Conservation (phyloP, 2,888 invertebrate species). For the Patella depressa region DNA sequence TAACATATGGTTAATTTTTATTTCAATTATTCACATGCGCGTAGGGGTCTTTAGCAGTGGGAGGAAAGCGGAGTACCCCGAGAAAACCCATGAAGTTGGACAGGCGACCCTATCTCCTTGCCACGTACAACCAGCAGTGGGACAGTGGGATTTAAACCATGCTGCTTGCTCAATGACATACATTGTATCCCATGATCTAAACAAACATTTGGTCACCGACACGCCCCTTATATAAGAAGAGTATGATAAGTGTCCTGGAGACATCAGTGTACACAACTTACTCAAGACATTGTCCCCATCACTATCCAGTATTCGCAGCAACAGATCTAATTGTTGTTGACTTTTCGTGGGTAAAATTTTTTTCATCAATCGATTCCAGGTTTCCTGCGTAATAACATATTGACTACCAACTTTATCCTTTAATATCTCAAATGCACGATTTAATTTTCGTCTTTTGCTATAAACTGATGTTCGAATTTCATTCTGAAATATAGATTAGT, state of each 20-base stretch:
- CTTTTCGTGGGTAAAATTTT: slow-evolving; percentile 61
- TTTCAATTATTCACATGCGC: too few species aligned
- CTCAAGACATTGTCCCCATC: slow-evolving; percentile 59
- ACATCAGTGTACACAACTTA: slow-evolving; percentile 29
- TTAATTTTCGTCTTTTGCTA: slow-evolving; percentile 68
- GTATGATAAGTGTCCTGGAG: not conserved
- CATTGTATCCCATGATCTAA: too few species aligned
- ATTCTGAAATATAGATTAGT: slow-evolving; percentile 47
- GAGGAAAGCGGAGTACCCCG: too few species aligned
- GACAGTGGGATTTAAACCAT: too few species aligned
- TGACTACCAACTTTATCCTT: slow-evolving; percentile 46
- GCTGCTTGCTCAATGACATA: too few species aligned
- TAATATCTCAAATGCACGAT: slow-evolving; percentile 70
- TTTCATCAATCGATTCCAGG: slow-evolving; percentile 68
- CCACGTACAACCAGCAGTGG: too few species aligned
- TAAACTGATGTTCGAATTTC: slow-evolving; percentile 65
- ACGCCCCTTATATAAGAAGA: too few species aligned
- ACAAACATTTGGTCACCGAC: too few species aligned
- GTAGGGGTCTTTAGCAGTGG: too few species aligned
- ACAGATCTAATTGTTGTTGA: slow-evolving; percentile 61
- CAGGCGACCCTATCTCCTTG: too few species aligned
- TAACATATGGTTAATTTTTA: too few species aligned
- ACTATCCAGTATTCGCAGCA: slow-evolving; percentile 71
- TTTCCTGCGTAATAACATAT: slow-evolving; percentile 56
- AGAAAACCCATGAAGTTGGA: too few species aligned